Evolutionary conservation across 2,888 invertebrate genomes (phyloP).

Genomic region (Tinea pellionella): DNA sequence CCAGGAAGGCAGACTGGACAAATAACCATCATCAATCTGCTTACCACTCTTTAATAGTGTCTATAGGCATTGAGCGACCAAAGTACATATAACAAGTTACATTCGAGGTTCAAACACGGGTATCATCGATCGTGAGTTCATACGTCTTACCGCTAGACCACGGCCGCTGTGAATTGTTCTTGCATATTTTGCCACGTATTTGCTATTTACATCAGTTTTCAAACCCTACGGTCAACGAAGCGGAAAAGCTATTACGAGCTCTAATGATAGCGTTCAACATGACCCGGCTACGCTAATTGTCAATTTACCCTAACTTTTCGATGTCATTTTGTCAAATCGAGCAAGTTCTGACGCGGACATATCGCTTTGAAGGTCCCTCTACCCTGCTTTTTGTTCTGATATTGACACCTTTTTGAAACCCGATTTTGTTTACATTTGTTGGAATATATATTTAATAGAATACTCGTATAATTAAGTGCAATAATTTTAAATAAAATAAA

Average conservation of each 20-base stretch:
- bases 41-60: no score
- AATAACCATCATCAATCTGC: no score
- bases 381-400: not conserved
- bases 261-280: constrained; percentile 60
- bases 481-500: no score
- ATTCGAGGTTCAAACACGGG: no score
- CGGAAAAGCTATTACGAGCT: constrained; percentile 66
- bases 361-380: not conserved
- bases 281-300: constrained; percentile 49
- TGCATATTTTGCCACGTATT: not conserved
- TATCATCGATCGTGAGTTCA: no score
- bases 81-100: no score
- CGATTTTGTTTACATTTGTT: not conserved
- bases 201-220: not conserved
- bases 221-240: constrained; percentile 46
- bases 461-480: no score
- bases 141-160: no score
- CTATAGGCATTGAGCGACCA: no score
- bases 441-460: not conserved
- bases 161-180: no score
- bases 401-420: not conserved
- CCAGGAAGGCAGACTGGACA: no score
- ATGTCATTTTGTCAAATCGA: constrained; percentile 25
- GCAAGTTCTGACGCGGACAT: not conserved
- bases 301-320: constrained; percentile 54